phyloP scores from a whole-genome alignment of 2,113 vertebrate species.

The Heliornis fulica region DNA sequence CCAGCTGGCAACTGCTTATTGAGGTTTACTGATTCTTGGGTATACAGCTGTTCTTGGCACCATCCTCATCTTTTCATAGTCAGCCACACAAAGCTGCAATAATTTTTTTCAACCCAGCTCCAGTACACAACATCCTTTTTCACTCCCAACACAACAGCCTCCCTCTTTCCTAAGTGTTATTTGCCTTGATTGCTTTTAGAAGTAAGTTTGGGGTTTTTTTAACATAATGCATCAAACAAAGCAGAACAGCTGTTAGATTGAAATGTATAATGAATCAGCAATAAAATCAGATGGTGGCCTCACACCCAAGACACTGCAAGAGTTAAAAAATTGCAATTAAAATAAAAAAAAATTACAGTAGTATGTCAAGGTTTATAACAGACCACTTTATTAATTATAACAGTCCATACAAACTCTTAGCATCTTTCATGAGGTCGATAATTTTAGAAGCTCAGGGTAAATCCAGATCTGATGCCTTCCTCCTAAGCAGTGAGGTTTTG shows the following conservation, averaged over 20 bases:
- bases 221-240: background rate
- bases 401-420: background rate
- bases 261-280: background rate
- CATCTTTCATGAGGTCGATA: fast-evolving
- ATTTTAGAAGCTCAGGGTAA: background rate
- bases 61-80: background rate
- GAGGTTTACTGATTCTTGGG: background rate
- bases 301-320: fast-evolving
- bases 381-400: background rate
- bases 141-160: background rate
- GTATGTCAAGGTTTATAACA: background rate
- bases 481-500: background rate
- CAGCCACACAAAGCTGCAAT: background rate
- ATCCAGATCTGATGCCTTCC: background rate
- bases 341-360: background rate
- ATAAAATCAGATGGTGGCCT: background rate
- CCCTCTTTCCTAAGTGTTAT: background rate
- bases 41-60: background rate
- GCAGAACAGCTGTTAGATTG: background rate
- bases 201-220: background rate
- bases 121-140: background rate
- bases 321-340: background rate
- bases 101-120: background rate
- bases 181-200: background rate
- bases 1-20: background rate